Evolutionary conservation across 2,113 vertebrate species (phyloP).

Genomic region (Callipepla squamata): DNA sequence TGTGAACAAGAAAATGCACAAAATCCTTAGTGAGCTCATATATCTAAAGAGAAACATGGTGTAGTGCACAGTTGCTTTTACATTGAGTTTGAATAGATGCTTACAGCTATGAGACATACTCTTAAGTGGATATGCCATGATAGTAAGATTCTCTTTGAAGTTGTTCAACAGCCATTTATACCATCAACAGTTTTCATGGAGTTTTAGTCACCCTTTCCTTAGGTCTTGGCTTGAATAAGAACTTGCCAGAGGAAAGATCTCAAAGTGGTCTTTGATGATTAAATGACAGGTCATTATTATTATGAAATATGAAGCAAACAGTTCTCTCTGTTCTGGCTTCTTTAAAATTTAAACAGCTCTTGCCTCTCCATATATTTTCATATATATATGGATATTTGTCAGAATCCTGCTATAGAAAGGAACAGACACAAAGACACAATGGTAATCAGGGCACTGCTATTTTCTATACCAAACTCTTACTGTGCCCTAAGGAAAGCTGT

Average conservation of each 20-base stretch:
- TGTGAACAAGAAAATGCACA: neutral
- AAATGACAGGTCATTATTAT: neutral
- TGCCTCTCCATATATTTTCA: neutral
- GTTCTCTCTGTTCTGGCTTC: neutral
- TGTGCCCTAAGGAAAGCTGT: neutral
- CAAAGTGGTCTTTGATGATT: neutral
- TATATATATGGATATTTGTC: neutral
- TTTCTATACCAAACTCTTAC: neutral
- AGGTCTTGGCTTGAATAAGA: neutral
- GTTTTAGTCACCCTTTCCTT: neutral
- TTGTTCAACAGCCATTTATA: neutral
- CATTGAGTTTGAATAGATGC: neutral
- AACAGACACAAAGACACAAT: neutral
- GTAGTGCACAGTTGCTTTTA: neutral
- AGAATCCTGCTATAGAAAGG: neutral
- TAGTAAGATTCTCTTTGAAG: neutral
- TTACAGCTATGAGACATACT: neutral
- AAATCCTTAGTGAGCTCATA: neutral
- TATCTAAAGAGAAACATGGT: fast-evolving
- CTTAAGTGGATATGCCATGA: neutral
- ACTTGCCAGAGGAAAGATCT: neutral
- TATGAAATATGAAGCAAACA: neutral
- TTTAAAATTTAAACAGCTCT: neutral
- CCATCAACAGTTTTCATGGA: neutral
- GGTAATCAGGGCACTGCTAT: neutral